Evolutionary conservation across 2,797 vertebrate species (phyloP), one percentile per base, ranked within the genome.

Genomic region (Neomorphus geoffroyi): DNA sequence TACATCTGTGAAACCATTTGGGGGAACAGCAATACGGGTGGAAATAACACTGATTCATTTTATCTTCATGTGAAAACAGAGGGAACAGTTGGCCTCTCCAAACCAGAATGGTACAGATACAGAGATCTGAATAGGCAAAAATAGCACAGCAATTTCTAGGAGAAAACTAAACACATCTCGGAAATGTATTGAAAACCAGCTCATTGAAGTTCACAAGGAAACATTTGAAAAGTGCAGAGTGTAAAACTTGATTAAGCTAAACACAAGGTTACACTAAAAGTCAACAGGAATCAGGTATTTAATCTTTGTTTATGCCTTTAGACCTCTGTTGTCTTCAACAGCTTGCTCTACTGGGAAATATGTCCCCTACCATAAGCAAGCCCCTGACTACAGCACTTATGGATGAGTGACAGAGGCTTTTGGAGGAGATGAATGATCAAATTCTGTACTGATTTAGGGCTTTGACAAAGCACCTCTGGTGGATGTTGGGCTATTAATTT

Each of bases 1-100:
- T 96, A 81, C 92, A 94, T 97, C 94, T 96, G 92, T 90, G 92
- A 92, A 96, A 96, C 73, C 92, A 93, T 90, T 93, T 93, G 92
- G 74, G 77, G 67, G 80, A 95, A 86, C 41, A 80, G 91, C 86
- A 90, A 61, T 57, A 92, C 1, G 80, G 71, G 67, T 91, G 83
- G 88, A 92, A 95, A 91, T 70, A 95, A 53, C 91, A 92, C 88
- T 94, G 92, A 97, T 97, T 96, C 94, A 97, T 92, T 93, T 78
- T 86, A 46, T 92, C 90, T 94, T 95, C 91, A 91, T 80, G 39
- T 56, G 86, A 90, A 93, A 95, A 80, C 86, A 88, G 94, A 93
- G 92, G 18, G 92, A 96, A 97, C 94, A 96, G 95, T 96, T 96
- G 94, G 96, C 73, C 64, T 90, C 80, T 93, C 86, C 78, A 92